Evolutionary conservation across 2,113 vertebrate genomes (phyloP), one percentile per base, ranked within the genome.

Genomic region (Gavia stellata): DNA sequence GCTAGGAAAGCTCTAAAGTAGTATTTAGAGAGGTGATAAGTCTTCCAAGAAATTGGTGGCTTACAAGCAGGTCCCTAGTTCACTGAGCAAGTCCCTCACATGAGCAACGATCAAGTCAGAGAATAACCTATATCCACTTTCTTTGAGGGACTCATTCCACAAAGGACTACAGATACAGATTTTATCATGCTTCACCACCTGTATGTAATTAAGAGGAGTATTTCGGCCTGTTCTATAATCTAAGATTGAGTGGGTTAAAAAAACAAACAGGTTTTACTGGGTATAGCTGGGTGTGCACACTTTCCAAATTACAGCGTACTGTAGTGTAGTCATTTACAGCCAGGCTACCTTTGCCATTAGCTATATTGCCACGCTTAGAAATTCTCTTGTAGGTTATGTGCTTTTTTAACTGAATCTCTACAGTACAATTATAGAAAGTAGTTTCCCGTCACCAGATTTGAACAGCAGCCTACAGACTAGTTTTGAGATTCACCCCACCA

Each of bases 211-310:
- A 86, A 92, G 14, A 70, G 4, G 24, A 67, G 11, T 50, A 73
- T 75, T 91, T 91, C 75, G 52, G 47, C 84, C 42, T 90, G 58
- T 28, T 92, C 84, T 91, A 75, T 91, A 75, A 88, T 71, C 66
- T 68, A 94, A 56, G 71, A 92, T 65, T 89, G 62, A 88, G 65
- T 73, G 26, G 53, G 68, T 61, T 59, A 65, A 88, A 86, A 90
- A 88, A 65, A 49, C 45, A 49, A 56, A 94, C 95, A 91, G 71
- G 92, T 96, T 97, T 93, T 94, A 95, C 96, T 80, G 62, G 92
- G 38, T 94, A 81, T 20, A 92, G 44, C 40, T 77, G 90, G 91
- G 90, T 84, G 86, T 88, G 86, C 62, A 88, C 70, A 47, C 83
- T 81, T 95, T 78, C 55, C 53, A 88, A 88, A 94, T 83, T 82